A percentile compares a stretch with the other conserved stretches of the same genome.
These are phyloP conservation scores for Tipula confusa DNA, from an alignment of 2,888 invertebrate genomes.

Conservation along the genomic window DNA sequence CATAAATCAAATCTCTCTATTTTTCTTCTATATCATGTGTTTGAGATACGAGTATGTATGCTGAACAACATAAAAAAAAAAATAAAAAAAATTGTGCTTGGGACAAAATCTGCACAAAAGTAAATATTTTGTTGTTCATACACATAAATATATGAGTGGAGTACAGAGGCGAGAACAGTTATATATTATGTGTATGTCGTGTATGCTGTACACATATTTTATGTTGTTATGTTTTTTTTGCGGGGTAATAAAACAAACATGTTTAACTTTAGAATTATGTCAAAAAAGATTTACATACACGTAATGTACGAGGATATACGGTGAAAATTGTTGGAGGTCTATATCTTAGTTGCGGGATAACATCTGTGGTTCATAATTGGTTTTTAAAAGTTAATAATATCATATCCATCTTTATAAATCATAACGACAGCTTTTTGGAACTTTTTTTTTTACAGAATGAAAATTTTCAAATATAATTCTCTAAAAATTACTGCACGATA, in stretches of 20 bases:
- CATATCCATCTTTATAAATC: no score
- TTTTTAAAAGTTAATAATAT: no score
- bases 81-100: neutral
- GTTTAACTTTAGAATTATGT: neutral
- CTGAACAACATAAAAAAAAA: neutral
- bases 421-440: no score
- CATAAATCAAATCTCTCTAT: neutral
- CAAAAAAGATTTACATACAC: neutral
- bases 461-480: no score
- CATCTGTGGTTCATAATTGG: neutral
- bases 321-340: neutral
- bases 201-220: neutral
- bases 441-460: no score
- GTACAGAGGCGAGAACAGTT: neutral
- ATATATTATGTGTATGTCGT: neutral
- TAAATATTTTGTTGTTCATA: neutral
- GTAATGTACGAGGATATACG: neutral
- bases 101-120: neutral
- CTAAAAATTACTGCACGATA: no score
- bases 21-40: neutral
- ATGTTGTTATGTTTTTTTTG: neutral
- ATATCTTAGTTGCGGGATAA: neutral
- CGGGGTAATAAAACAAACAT: neutral
- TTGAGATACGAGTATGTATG: neutral
- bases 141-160: neutral